Base-by-base conservation (phyloP, 1,140 invertebrate species). In the Neodiprion lecontei region DNA sequence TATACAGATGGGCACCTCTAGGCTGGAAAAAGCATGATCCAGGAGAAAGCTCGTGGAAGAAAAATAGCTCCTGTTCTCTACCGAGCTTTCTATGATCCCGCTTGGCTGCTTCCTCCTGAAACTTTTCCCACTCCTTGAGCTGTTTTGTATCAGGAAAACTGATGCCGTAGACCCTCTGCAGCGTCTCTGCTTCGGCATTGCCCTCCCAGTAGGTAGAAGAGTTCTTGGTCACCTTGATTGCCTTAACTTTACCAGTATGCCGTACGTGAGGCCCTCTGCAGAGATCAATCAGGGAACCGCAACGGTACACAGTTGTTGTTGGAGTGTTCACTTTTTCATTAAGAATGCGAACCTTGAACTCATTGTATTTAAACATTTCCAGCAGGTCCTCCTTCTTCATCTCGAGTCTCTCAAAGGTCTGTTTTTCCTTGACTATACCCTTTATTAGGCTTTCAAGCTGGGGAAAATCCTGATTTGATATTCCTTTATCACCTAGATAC, bases 1-100 rank as follows among this genome's bases (percentile, higher is more conserved):
- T 99, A 88, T 99, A 99, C 79, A 99, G 99, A 85, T 98, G 93
- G 0, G 98, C 96, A 12, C 99, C 99, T 28, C 95, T 93, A 0
- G 98, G 98, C 82, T 97, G 94, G 89, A 99, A 99, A 89, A 99
- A 99, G 83, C 98, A 99, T 0, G 97, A 98, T 0, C 99, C 99
- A 0, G 99, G 99, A 69, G 97, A 99, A 9, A 99, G 86, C 86
- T 99, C 97, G 87, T 99, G 97, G 91, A 99, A 99, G 89, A 99
- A 99, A 89, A 96, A 99, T 12, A 99, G 86, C 86, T 99, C 97
- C 91, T 99, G 99, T 81, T 99, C 98, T 81, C 89, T 92, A 69
- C 98, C 98, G 85, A 99, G 93, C 89, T 99, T 99, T 69, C 98
- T 91, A 85, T 99, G 98, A 89, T 99, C 98, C 75, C 98, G 90